These are phyloP conservation scores for Lates calcarifer DNA, from an alignment of 2,113 vertebrate genomes.

Conservation along the genomic window DNA sequence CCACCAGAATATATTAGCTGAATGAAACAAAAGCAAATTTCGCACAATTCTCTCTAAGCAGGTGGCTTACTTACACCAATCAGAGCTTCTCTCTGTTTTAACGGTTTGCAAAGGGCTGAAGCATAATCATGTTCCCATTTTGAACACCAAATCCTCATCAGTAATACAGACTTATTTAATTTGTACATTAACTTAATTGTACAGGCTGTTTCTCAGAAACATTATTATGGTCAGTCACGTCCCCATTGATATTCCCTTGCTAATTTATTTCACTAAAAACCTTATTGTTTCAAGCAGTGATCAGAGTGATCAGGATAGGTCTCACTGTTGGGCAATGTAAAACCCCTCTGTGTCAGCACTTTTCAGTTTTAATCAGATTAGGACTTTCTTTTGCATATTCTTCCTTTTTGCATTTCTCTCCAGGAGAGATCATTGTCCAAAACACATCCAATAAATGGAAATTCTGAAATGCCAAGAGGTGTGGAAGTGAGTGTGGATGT, in stretches of 20 bases:
- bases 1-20: not conserved
- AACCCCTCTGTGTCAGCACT: not conserved
- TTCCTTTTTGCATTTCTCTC: not conserved
- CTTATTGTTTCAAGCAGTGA: not conserved
- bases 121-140: not conserved
- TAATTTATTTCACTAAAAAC: not conserved
- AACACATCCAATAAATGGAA: not conserved
- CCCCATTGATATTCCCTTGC: not conserved
- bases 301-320: not conserved
- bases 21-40: not conserved
- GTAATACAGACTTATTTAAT: not conserved
- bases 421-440: not conserved
- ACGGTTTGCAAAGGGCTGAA: not conserved
- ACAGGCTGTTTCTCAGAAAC: not conserved
- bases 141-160: not conserved
- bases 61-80: not conserved
- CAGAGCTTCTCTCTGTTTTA: not conserved
- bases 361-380: not conserved
- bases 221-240: not conserved
- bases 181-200: not conserved
- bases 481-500: not conserved
- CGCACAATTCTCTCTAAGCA: not conserved
- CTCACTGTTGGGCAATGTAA: not conserved
- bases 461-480: not conserved
- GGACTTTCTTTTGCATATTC: not conserved